Base-by-base conservation (phyloP, 2,113 vertebrate species). In the Corythornis vintsioides region DNA sequence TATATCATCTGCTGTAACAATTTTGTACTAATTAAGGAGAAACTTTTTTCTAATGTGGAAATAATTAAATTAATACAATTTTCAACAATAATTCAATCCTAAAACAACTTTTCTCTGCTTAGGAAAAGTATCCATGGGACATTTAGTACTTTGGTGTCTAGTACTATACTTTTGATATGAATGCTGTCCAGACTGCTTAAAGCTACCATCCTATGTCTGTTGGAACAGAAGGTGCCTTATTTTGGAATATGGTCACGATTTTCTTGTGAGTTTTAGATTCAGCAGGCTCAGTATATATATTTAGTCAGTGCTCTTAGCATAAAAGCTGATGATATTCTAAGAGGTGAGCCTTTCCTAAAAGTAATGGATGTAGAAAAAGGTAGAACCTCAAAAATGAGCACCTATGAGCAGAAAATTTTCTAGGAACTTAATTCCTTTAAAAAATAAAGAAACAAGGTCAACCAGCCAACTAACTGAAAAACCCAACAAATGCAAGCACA, bases 401-500 rank as follows among this genome's bases (percentile, higher is more conserved):
- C 4, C 19, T 77, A 0, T 19, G 21, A 69, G 26, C 43, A 47
- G 42, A 73, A 88, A 11, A 48, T n/a, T 71, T 70, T 33, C 10
- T 74, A 52, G 43, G 13, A 90, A 63, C 9, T 48, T 31, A 16
- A 33, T 3, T 38, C 42, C 19, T 56, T 72, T 45, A 63, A 29
- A 28, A 73, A 74, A 56, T 55, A 8, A 5, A 25, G 15, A 75
- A 61, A 14, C 17, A 64, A 66, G 42, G 18, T 2, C 4, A 43
- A 19, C 4, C 5, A 31, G 40, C 40, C 13, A 33, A 43, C 15
- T 33, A 71, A 60, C 15, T 33, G 56, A 88, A 22, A 21, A 11
- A 21, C 21, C 6, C 15, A n/a, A 22, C 3, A 43, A 65, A 43
- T 3, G 4, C 13, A 56, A 60, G 38, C 8, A 14, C 0, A 1